These are phyloP conservation scores for Caretta caretta DNA, from an alignment of 2,113 vertebrate species.

Conservation along the genomic window DNA sequence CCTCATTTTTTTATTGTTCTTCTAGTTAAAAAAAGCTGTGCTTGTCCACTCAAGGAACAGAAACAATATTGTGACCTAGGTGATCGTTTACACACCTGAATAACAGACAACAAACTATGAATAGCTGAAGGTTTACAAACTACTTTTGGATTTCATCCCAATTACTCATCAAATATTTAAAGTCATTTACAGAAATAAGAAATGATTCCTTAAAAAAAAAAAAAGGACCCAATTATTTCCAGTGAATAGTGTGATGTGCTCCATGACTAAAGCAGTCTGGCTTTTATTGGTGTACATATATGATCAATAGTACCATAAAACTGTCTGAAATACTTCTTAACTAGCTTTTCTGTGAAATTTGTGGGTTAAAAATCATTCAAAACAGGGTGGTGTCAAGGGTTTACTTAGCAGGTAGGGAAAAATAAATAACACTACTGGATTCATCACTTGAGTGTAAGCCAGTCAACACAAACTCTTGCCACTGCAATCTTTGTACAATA, in stretches of 20 bases:
- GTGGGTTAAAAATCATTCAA: background rate
- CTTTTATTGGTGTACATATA: background rate
- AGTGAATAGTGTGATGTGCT: background rate
- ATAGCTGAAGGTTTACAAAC: background rate
- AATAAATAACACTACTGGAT: background rate
- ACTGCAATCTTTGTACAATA: background rate
- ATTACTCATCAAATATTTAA: slow-evolving; percentile 6
- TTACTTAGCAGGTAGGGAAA: background rate
- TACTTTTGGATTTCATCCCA: background rate
- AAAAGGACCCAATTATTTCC: background rate
- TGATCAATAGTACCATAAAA: background rate
- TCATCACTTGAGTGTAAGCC: background rate
- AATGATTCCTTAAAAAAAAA: background rate
- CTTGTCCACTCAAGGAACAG: background rate
- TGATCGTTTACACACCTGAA: background rate
- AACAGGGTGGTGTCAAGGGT: background rate
- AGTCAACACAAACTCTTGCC: background rate
- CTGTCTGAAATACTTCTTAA: background rate
- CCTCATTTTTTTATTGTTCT: background rate
- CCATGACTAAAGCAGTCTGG: background rate
- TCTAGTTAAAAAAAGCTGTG: background rate
- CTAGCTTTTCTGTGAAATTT: background rate
- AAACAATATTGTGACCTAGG: background rate
- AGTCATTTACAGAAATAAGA: background rate
- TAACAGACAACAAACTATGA: background rate